phyloP scores from a whole-genome alignment of 2,113 vertebrate species.

The Charadrius vociferus region DNA sequence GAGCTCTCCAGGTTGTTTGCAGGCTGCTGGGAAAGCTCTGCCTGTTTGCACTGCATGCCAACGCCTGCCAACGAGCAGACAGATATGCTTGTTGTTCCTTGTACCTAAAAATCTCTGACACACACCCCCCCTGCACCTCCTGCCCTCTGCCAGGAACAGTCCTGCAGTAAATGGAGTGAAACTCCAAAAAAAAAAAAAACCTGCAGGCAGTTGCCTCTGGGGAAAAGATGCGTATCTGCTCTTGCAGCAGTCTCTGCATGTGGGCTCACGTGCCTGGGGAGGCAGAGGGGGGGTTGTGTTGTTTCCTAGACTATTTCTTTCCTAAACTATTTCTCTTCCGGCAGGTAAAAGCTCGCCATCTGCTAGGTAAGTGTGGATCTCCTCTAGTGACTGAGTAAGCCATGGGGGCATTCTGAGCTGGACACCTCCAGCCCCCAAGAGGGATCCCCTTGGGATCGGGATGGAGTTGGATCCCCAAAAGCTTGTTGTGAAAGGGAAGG shows the following conservation, averaged over 20 bases:
- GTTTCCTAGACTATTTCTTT: not conserved
- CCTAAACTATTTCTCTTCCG: not conserved
- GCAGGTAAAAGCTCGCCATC: conserved; percentile 57
- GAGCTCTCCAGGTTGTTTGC: not conserved
- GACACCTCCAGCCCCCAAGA: not conserved
- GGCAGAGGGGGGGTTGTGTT: not conserved
- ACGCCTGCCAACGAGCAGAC: not conserved
- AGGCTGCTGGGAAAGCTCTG: not conserved
- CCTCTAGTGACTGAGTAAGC: not conserved
- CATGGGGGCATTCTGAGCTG: not conserved
- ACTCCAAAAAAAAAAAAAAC: not conserved
- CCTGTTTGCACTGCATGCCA: no score
- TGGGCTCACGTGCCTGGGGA: not conserved
- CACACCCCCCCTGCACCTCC: not conserved
- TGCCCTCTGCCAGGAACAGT: not conserved
- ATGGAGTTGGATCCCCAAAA: not conserved
- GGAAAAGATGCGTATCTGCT: not conserved
- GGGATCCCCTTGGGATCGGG: not conserved
- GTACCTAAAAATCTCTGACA: not conserved
- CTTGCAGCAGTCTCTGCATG: not conserved
- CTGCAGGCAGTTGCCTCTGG: not conserved
- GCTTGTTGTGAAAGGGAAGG: not conserved
- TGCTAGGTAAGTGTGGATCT: conserved; percentile 43
- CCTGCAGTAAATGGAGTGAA: not conserved
- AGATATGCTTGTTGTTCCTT: not conserved